phyloP scores from a whole-genome alignment of 2,888 invertebrate genomes.

The Aleiodes leptofemur region DNA sequence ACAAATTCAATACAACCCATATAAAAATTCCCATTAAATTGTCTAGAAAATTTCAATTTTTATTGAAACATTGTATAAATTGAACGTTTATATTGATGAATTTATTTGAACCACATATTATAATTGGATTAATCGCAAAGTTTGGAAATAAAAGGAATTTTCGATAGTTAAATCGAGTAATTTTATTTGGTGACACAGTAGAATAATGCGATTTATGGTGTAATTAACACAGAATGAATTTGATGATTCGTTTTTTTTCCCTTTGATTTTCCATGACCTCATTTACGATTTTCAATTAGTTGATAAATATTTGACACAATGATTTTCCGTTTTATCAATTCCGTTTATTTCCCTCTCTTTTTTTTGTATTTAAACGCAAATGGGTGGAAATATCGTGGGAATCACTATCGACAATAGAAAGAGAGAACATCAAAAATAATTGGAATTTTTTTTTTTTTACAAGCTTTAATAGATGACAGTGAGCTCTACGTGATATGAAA shows the following conservation, averaged over 20 bases:
- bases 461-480: conserved; percentile 11
- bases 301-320: neutral
- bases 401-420: neutral
- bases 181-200: too few relatives aligned
- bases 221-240: neutral
- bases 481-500: conserved; percentile 58
- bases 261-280: neutral
- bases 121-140: conserved; percentile 18
- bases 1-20: too few relatives aligned
- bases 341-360: neutral
- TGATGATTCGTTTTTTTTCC: neutral
- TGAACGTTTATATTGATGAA: neutral
- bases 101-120: neutral
- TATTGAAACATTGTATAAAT: neutral
- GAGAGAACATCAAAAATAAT: too few relatives aligned
- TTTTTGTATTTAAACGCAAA: neutral
- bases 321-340: neutral
- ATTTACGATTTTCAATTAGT: neutral
- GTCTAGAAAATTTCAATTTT: neutral
- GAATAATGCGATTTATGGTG: too few relatives aligned
- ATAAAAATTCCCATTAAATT: too few relatives aligned
- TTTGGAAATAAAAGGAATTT: too few relatives aligned
- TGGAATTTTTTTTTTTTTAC: too few relatives aligned
- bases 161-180: too few relatives aligned
- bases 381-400: neutral